Percentiles rank a stretch among this genome's conserved stretches.
Conservation (phyloP, 2,797 vertebrate species). For the Chelonia mydas region DNA sequence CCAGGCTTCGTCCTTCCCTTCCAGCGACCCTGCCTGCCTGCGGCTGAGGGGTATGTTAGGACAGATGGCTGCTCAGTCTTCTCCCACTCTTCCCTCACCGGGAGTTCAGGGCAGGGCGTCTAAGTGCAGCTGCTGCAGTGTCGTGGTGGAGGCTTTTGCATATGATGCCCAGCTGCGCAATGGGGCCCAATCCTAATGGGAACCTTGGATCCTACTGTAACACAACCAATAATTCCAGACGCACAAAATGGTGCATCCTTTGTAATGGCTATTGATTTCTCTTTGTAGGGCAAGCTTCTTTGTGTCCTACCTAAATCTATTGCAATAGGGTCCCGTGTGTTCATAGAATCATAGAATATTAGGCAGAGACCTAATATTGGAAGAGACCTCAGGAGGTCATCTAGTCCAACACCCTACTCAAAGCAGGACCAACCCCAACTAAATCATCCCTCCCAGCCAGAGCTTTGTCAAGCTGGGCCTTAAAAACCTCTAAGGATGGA, state of each 20-base stretch:
- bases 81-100: background rate
- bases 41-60: background rate
- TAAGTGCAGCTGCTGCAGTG: background rate
- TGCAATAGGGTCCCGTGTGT: background rate
- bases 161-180: too few relatives aligned
- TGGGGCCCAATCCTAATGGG: too few relatives aligned
- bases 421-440: too few relatives aligned
- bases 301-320: background rate
- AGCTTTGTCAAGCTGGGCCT: too few relatives aligned
- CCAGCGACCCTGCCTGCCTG: background rate
- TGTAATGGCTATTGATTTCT: background rate
- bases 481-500: too few relatives aligned
- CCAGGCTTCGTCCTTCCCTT: background rate
- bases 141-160: background rate
- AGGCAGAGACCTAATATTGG: too few relatives aligned
- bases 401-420: too few relatives aligned
- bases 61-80: background rate
- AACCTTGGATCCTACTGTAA: too few relatives aligned
- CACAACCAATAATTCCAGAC: too few relatives aligned
- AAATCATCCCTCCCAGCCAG: too few relatives aligned
- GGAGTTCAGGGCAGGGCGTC: background rate
- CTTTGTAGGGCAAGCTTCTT: background rate
- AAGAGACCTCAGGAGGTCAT: too few relatives aligned
- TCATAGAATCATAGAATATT: background rate
- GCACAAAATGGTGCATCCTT: background rate